These are phyloP conservation scores for Sparus aurata DNA, from an alignment of 2,797 vertebrate genomes.

Conservation along the genomic window DNA sequence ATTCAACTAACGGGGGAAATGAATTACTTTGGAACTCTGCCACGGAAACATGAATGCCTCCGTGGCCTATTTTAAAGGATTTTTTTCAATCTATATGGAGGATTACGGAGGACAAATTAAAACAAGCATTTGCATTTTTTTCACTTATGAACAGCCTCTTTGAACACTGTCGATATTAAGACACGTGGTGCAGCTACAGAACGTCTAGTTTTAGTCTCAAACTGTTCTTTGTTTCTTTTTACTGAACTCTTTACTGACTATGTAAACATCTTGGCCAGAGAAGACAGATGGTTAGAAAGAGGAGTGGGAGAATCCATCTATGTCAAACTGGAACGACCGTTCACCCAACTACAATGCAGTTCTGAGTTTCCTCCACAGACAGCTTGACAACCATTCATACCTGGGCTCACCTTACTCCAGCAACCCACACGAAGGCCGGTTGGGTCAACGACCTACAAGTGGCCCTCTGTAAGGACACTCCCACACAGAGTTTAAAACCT, in stretches of 20 bases:
- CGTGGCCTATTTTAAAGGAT: conserved; percentile 33
- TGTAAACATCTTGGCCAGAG: neutral
- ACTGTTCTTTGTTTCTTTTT: neutral
- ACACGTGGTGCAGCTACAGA: neutral
- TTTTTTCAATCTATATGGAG: conserved; percentile 25
- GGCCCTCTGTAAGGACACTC: no score
- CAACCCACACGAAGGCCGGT: no score
- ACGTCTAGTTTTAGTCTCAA: neutral
- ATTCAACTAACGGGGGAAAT: conserved; percentile 46
- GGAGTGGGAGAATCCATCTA: no score
- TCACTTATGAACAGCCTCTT: neutral
- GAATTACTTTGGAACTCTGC: conserved; percentile 60
- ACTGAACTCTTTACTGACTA: no score
- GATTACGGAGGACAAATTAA: conserved; percentile 54
- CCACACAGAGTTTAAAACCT: no score
- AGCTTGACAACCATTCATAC: no score
- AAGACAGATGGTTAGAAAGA: no score
- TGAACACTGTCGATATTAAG: neutral
- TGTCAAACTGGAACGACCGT: no score
- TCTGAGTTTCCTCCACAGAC: no score
- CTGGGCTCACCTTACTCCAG: no score
- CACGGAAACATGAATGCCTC: conserved; percentile 51
- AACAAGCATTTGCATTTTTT: conserved; percentile 14
- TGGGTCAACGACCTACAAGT: no score
- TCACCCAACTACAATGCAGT: no score